These are phyloP conservation scores for Lasiurus cinereus DNA, from an alignment of 2,113 vertebrate species.

Conservation along the genomic window DNA sequence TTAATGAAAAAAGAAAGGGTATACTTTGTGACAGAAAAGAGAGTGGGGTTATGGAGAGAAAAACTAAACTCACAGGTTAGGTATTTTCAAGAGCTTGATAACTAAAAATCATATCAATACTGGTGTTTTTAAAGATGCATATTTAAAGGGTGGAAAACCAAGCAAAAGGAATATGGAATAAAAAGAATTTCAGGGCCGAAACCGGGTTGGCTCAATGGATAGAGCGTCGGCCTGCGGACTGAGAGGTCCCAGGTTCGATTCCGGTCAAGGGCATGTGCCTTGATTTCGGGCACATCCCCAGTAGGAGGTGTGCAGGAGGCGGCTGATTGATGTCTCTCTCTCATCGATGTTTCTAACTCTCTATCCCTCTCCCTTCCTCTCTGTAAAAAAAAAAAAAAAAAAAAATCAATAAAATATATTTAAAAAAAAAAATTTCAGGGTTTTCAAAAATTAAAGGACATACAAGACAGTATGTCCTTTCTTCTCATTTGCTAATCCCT, in stretches of 20 bases:
- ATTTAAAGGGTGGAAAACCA: neutral
- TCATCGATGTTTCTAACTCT: no score
- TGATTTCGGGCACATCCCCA: no score
- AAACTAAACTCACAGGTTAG: neutral
- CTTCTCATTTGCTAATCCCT: neutral
- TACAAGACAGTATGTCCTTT: neutral
- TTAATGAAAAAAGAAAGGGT: neutral
- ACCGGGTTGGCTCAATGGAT: no score
- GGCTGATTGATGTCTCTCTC: no score
- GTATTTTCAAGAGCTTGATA: neutral
- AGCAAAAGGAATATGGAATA: neutral
- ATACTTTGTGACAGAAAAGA: neutral
- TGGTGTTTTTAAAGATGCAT: neutral
- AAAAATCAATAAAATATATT: no score
- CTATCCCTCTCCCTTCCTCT: no score
- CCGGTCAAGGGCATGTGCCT: no score
- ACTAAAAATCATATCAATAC: neutral
- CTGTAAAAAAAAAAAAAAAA: no score
- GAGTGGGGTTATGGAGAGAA: neutral
- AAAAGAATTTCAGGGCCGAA: neutral
- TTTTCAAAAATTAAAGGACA: neutral
- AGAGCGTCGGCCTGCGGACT: no score
- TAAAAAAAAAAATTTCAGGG: neutral
- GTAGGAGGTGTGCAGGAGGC: no score
- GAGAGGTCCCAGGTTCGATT: no score